Evolutionary conservation across 2,888 invertebrate genomes (phyloP).

Genomic region (Eueremaeus valkanovi): DNA sequence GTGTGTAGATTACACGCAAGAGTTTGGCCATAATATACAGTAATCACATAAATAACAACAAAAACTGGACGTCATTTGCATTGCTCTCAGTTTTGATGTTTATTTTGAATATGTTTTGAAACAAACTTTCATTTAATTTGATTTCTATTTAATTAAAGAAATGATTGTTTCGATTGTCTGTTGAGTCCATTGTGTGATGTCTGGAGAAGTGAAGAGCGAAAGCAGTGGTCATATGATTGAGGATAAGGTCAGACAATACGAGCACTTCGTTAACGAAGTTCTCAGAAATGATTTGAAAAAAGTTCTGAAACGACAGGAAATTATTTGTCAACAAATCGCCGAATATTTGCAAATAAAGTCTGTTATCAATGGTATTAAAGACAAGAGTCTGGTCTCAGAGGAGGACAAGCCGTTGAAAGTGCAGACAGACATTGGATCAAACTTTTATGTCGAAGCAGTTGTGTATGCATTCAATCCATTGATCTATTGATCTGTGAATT

Average conservation of each 20-base stretch:
- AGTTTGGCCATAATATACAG: too few species aligned
- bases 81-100: too few species aligned
- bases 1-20: too few species aligned
- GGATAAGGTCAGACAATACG: slow-evolving; percentile 56
- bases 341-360: slow-evolving; percentile 71
- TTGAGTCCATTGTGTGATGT: neutral
- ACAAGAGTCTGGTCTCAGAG: slow-evolving; percentile 32
- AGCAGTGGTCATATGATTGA: neutral
- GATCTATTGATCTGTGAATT: neutral
- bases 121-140: too few species aligned
- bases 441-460: slow-evolving; percentile 42
- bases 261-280: slow-evolving; percentile 72
- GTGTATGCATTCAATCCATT: slow-evolving; percentile 37
- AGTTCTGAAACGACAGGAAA: slow-evolving; percentile 58
- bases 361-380: slow-evolving; percentile 62
- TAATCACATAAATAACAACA: too few species aligned
- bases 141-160: too few species aligned
- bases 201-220: neutral
- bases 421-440: slow-evolving; percentile 41
- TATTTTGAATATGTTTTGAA: too few species aligned
- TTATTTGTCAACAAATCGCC: slow-evolving; percentile 63
- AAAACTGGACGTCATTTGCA: too few species aligned
- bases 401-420: slow-evolving; percentile 29
- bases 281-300: slow-evolving; percentile 66
- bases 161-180: neutral